These are phyloP conservation scores for Callipepla squamata DNA, from an alignment of 2,113 vertebrate species.

Conservation along the genomic window DNA sequence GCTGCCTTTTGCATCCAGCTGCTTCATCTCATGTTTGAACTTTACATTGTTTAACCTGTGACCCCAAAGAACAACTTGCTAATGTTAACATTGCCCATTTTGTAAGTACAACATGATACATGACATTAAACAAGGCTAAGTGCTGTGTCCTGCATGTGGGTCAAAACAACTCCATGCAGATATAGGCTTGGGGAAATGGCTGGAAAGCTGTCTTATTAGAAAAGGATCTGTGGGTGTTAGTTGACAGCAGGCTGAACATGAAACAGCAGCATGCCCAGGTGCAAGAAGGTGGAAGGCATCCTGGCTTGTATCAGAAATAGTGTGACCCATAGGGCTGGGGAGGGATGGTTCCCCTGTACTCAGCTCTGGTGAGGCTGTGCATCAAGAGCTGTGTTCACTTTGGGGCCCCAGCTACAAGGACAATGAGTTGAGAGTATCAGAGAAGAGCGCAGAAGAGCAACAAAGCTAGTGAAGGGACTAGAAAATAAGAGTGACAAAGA, in stretches of 20 bases:
- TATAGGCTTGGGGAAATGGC: not conserved
- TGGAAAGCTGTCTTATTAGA: not conserved
- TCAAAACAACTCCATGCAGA: not conserved
- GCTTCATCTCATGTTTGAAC: not conserved
- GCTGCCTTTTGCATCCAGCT: not conserved
- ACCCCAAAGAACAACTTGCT: not conserved
- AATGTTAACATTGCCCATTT: not conserved
- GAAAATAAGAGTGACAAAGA: not conserved
- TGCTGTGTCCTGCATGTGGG: not conserved
- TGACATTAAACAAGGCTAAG: not conserved
- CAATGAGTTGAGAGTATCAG: not conserved
- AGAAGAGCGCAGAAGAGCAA: not conserved
- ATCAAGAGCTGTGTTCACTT: not conserved
- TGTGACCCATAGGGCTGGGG: not conserved
- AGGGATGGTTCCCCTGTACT: not conserved
- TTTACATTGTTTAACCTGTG: rapidly evolving
- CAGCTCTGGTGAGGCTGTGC: not conserved
- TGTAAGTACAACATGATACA: not conserved
- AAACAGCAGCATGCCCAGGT: not conserved
- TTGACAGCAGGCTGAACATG: not conserved
- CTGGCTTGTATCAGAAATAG: not conserved
- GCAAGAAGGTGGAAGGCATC: not conserved
- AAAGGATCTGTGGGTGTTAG: not conserved
- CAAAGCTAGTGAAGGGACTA: not conserved
- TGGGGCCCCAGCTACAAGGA: not conserved